Evolutionary conservation across 2,888 invertebrate species (phyloP), one percentile per base, ranked within the genome.

Genomic region (Platerodrilus igneus): DNA sequence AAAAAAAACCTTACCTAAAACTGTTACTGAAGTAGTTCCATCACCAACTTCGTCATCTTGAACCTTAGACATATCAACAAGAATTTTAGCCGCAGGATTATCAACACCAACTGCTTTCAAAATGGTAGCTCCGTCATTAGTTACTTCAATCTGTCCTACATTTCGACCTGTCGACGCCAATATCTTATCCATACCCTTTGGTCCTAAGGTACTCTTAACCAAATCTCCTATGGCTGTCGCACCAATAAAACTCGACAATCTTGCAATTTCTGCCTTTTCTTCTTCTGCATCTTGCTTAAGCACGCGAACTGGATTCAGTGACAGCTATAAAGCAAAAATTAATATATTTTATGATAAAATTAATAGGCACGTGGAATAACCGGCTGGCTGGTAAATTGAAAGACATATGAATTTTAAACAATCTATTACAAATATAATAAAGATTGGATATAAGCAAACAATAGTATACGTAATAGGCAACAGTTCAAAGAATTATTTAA

Each of bases 21-120:
- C 97, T 35, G 96, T 93, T 0, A 99, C 99, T 1, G 97, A 97
- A 22, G 99, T 99, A n/a, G 99, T 99, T 8, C 99, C 99, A 78
- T 99, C 99, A 26, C 99, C 99, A 41, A 99, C 97, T 77, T 99
- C 99, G 64, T 94, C 94, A 72, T 99, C 99, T 66, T 99, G 99
- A 2, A 94, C 94, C 69, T 90, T 88, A 8, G 97, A 90, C 82
- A 99, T 96, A 55, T 99, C 94, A n/a, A 99, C 95, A 31, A 99
- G 75, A 59, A 99, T 91, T 72, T 99, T 99, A 1, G 97, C 97
- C 17, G 99, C 97, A 13, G 99, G 96, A 70, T 99, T 99, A 65
- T 99, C 97, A 10, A 99, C 90, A 36, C 97, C 97, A 39, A 99
- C 81, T 0, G 91, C 82, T 67, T 94, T 91, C 36, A 99, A 73